phyloP scores from a whole-genome alignment of 2,797 vertebrate genomes.

The Acipenser ruthenus region DNA sequence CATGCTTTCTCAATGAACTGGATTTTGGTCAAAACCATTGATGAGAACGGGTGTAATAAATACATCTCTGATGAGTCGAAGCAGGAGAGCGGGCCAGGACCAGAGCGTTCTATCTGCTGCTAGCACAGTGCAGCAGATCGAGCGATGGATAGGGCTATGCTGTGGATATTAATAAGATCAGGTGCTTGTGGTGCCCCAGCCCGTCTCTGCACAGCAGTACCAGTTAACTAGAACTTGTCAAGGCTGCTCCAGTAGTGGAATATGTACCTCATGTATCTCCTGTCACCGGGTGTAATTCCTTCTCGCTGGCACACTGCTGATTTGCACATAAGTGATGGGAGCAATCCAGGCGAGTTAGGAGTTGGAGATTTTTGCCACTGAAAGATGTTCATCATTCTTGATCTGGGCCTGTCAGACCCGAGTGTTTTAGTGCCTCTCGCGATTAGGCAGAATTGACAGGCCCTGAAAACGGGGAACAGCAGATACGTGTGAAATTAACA shows the following conservation, averaged over 20 bases:
- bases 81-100: no score
- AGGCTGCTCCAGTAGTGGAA: slow-evolving; percentile 60
- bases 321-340: slow-evolving; percentile 80
- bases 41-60: no score
- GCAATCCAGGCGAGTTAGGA: slow-evolving; percentile 73
- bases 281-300: slow-evolving; percentile 77
- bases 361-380: slow-evolving; percentile 61
- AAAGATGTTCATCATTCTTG: slow-evolving; percentile 79
- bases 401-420: slow-evolving; percentile 80
- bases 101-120: no score
- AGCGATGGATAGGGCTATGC: slow-evolving; percentile 32
- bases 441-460: slow-evolving; percentile 86
- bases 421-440: slow-evolving; percentile 85
- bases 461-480: slow-evolving; percentile 77
- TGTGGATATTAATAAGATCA: slow-evolving; percentile 47
- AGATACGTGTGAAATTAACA: slow-evolving; percentile 74
- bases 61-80: no score
- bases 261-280: slow-evolving; percentile 65
- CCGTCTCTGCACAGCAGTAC: slow-evolving; percentile 40
- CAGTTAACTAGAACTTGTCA: slow-evolving; percentile 67
- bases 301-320: slow-evolving; percentile 67
- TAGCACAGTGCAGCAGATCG: neutral
- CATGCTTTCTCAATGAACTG: no score
- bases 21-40: no score
- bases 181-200: slow-evolving; percentile 53